phyloP scores from a whole-genome alignment of 2,888 invertebrate species.

The Dynastes maya region DNA sequence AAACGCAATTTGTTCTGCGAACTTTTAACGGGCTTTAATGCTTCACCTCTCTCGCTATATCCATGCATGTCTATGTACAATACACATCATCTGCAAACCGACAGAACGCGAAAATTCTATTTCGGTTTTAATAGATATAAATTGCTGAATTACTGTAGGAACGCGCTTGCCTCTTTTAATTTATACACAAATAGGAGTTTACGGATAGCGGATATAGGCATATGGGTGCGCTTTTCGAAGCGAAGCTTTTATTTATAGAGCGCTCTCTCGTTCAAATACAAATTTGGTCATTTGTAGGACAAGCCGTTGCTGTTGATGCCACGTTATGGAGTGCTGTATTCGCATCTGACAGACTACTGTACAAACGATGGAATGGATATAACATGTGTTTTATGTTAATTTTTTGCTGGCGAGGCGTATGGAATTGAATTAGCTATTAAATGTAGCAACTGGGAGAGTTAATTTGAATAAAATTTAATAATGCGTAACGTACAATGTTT shows the following conservation, averaged over 20 bases:
- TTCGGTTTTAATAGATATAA: constrained; percentile 25
- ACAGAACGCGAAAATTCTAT: constrained; percentile 6
- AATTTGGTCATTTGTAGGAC: constrained; percentile 16
- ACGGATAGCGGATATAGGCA: not conserved
- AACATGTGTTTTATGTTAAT: not conserved
- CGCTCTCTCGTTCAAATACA: constrained; percentile 13
- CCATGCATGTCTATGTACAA: not conserved
- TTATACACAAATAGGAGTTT: constrained; percentile 1
- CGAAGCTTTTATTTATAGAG: constrained; percentile 20
- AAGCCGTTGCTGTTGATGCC: not conserved
- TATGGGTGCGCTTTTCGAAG: not conserved
- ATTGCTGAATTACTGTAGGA: constrained; percentile 10
- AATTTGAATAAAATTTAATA: too few relatives aligned
- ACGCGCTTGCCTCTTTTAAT: constrained; percentile 20
- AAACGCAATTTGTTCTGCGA: not conserved
- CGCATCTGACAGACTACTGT: not conserved
- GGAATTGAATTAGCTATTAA: not conserved
- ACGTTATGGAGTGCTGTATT: not conserved
- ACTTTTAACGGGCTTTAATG: not conserved
- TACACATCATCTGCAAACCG: not conserved
- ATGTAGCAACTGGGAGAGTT: too few relatives aligned
- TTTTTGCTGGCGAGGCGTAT: not conserved
- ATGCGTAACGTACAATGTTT: too few relatives aligned
- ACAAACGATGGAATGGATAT: not conserved
- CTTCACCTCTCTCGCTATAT: not conserved